Conservation (phyloP, 2,797 vertebrate species). For the Cheirogaleus major region DNA sequence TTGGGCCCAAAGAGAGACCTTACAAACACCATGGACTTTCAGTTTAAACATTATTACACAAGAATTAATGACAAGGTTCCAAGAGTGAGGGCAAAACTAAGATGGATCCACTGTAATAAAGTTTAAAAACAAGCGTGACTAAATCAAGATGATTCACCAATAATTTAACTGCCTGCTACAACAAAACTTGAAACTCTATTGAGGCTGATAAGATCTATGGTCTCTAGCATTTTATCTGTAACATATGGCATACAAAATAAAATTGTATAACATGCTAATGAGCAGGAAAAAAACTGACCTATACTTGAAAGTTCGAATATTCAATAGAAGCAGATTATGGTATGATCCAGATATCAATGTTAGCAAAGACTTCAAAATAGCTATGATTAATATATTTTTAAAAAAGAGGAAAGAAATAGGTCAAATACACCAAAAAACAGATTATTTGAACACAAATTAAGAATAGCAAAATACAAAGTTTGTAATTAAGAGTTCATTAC, state of each 20-base stretch:
- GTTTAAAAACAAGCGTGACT: constrained; percentile 14
- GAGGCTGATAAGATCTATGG: background rate
- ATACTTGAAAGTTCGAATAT: background rate
- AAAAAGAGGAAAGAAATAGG: background rate
- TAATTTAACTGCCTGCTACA: background rate
- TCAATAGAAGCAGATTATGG: background rate
- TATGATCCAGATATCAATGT: background rate
- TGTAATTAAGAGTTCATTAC: background rate
- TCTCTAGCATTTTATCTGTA: background rate
- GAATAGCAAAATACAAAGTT: constrained; percentile 12
- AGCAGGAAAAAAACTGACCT: constrained; percentile 33
- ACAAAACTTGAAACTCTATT: background rate
- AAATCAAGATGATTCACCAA: background rate
- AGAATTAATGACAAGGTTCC: background rate
- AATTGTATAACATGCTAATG: background rate
- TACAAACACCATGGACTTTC: background rate
- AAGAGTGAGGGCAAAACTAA: background rate
- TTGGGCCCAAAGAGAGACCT: background rate
- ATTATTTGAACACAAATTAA: constrained; percentile 19
- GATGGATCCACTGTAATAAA: background rate
- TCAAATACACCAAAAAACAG: background rate
- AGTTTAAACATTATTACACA: background rate
- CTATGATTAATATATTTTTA: background rate
- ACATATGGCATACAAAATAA: background rate
- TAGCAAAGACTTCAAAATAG: constrained; percentile 41